Percentiles rank a stretch among this genome's conserved stretches.
Conservation (phyloP, 2,888 invertebrate genomes). For the Tiphia femorata region DNA sequence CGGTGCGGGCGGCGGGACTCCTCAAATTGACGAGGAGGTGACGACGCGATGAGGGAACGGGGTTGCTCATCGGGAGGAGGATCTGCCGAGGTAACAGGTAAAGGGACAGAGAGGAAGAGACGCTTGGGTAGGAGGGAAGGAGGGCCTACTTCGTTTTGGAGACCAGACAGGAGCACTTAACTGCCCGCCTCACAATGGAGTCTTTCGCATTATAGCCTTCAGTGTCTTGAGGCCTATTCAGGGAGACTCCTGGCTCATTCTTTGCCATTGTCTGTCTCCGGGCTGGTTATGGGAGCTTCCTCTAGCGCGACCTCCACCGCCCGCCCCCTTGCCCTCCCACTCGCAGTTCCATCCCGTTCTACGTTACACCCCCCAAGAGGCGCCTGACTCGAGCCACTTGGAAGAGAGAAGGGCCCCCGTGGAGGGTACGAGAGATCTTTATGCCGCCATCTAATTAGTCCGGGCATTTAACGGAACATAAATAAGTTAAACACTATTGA, state of each 20-base stretch:
- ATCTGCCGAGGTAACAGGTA: slow-evolving; percentile 16
- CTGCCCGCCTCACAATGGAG: slow-evolving; percentile 65
- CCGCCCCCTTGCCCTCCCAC: slow-evolving; percentile 26
- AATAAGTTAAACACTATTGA: slow-evolving; percentile 60
- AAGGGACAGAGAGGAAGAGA: slow-evolving; percentile 28
- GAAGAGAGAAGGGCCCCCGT: slow-evolving; percentile 40
- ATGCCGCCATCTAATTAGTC: slow-evolving; percentile 62
- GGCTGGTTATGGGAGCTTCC: slow-evolving; percentile 59
- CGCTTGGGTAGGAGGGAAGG: slow-evolving; percentile 13
- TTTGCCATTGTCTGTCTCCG: slow-evolving; percentile 62
- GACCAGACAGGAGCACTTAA: slow-evolving; percentile 64
- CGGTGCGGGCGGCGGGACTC: background rate
- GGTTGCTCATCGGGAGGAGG: slow-evolving; percentile 4
- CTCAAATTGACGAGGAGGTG: slow-evolving; percentile 24
- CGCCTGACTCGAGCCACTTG: slow-evolving; percentile 39
- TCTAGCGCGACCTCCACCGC: slow-evolving; percentile 40
- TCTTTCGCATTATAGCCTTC: slow-evolving; percentile 64
- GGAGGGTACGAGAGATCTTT: slow-evolving; percentile 51
- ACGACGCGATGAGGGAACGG: slow-evolving; percentile 28
- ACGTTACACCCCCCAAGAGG: slow-evolving; percentile 41
- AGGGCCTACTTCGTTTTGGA: slow-evolving; percentile 61
- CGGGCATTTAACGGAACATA: slow-evolving; percentile 60
- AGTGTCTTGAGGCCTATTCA: slow-evolving; percentile 67
- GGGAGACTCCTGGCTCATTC: slow-evolving; percentile 60
- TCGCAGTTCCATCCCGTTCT: slow-evolving; percentile 4